A percentile compares a stretch with the other conserved stretches of the same genome.
Evolutionary conservation across 1,140 invertebrate species (phyloP).

Genomic region (Sipha flava): DNA sequence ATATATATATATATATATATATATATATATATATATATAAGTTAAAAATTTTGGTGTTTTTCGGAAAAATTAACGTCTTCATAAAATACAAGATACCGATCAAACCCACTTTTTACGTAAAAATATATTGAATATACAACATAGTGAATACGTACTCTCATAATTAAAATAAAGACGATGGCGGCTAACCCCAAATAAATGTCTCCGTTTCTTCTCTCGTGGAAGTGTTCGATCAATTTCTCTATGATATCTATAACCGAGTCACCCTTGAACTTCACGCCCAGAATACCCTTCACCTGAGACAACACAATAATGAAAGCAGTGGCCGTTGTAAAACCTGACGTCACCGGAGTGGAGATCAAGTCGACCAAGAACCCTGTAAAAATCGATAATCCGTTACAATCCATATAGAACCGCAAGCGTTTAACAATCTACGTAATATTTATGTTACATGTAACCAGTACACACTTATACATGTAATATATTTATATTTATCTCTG

Average conservation of each 20-base stretch:
- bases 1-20: too few species aligned
- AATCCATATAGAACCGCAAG: too few species aligned
- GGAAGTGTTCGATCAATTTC: slow-evolving; percentile 54
- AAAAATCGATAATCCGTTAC: slow-evolving; percentile 36
- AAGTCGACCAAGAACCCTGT: slow-evolving; percentile 87
- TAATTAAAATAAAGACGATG: slow-evolving; percentile 57
- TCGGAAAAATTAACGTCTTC: too few species aligned
- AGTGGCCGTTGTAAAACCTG: slow-evolving; percentile 86
- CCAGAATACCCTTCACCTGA: slow-evolving; percentile 77
- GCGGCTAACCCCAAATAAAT: slow-evolving; percentile 59
- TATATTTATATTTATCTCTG: too few species aligned
- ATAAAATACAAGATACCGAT: too few species aligned
- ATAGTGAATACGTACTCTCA: slow-evolving; percentile 50
- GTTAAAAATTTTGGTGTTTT: too few species aligned
- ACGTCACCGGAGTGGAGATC: slow-evolving; percentile 84
- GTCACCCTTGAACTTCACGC: slow-evolving; percentile 61
- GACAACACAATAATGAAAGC: slow-evolving; percentile 82
- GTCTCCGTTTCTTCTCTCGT: slow-evolving; percentile 57
- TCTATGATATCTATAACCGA: slow-evolving; percentile 61
- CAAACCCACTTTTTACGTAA: too few species aligned
- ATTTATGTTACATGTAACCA: too few species aligned
- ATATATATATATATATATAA: too few species aligned
- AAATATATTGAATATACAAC: too few species aligned
- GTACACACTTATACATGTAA: too few species aligned
- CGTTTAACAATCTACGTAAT: too few species aligned